Conservation (phyloP, 92 coral and sea anemone species). For the Phenganax stokvisi region DNA sequence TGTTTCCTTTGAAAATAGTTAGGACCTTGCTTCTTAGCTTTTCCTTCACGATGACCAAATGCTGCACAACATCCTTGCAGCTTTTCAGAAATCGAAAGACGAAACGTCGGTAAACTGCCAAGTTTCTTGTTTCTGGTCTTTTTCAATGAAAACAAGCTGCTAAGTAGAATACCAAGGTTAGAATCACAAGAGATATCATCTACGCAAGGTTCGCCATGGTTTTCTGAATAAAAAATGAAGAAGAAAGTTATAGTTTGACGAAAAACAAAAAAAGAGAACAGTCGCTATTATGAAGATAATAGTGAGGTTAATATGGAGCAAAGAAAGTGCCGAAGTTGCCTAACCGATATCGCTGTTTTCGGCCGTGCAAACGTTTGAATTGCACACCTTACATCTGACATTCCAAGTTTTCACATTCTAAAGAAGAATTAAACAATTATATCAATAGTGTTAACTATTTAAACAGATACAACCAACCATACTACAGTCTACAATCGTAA, state of each 20-base stretch:
- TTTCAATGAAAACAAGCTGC: neutral
- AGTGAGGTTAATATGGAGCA: neutral
- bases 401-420: slow-evolving; percentile 11
- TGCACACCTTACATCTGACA: slow-evolving; percentile 17
- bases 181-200: too few species aligned
- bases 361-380: neutral
- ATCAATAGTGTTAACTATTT: neutral
- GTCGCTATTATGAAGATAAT: neutral
- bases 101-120: neutral
- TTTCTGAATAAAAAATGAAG: too few species aligned
- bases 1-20: neutral
- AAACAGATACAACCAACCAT: neutral
- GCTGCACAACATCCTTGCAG: slow-evolving; percentile 18
- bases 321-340: neutral
- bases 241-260: neutral
- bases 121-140: neutral
- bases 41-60: neutral
- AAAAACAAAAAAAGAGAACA: neutral
- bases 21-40: neutral
- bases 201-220: too few species aligned
- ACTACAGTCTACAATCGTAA: neutral
- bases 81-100: neutral
- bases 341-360: neutral
- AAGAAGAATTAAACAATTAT: neutral
- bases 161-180: too few species aligned